Evolutionary conservation across 1,140 invertebrate species (phyloP), one percentile per base, ranked within the genome.

Genomic region (Brachionus rotundiformis): DNA sequence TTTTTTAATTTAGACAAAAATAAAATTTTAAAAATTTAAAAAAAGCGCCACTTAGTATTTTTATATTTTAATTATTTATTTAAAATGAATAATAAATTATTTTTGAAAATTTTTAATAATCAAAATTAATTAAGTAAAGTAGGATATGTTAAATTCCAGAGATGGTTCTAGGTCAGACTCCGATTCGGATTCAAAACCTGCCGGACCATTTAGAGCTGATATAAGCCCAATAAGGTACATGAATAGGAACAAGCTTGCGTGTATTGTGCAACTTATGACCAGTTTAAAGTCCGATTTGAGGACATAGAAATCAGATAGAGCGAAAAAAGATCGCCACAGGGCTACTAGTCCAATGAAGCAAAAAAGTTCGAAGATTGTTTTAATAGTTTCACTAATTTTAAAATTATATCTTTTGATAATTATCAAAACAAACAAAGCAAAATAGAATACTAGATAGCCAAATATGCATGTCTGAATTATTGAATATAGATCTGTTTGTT

Each of bases 141-240:
- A 54, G 23, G 47, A 54, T 19, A 54, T 54, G 10, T 19, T 54
- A 54, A 54, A 54, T 54, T 25, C 8, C 23, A 54, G 19, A 54
- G 16, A 19, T 19, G 7, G 5, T 65, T 65, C 61, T 23, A n/a
- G 8, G 29, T 65, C 6, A 13, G 13, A 29, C 2, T 29, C 31
- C 11, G 61, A 65, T 5, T 39, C n/a, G 19, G 65, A 6, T 23
- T 71, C 65, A 16, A 71, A 71, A 10, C 65, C 65, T 13, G 65
- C 65, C 16, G 65, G 65, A 36, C 65, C 65, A 71, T 71, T 71
- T 39, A 71, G 19, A 36, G 65, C 65, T 71, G 65, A 36, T n/a
- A 71, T 36, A 10, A 71, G 33, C 11, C 33, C 33, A 36, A 71
- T 33, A 19, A 13, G 13, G 16, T 36, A 71, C 29, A 71, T 36